These are phyloP conservation scores for Kryptolebias marmoratus DNA, from an alignment of 2,113 vertebrate species.

Conservation along the genomic window DNA sequence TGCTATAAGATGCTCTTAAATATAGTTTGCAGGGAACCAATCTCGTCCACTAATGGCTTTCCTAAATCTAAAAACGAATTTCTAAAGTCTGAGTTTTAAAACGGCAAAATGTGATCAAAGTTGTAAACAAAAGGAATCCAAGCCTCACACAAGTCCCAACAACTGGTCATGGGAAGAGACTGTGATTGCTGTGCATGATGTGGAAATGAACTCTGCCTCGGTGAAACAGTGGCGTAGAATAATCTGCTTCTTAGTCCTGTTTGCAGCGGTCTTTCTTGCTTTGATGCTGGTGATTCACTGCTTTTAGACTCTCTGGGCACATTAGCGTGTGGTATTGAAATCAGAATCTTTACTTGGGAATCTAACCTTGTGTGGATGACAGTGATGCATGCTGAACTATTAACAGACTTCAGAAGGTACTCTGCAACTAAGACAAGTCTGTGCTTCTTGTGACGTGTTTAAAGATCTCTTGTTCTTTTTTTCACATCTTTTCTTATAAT, in stretches of 20 bases:
- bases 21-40: constrained; percentile 4
- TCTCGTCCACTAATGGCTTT: not conserved
- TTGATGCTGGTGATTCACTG: constrained; percentile 45
- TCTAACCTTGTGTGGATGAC: constrained; percentile 52
- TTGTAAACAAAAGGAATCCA: not conserved
- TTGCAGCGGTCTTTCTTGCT: constrained; percentile 56
- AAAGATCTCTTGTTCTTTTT: not conserved
- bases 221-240: constrained; percentile 37
- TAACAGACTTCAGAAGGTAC: constrained; percentile 19
- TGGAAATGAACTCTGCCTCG: constrained; percentile 63
- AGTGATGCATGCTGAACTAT: constrained; percentile 44
- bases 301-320: constrained; percentile 25
- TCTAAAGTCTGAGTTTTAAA: not conserved
- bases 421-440: not conserved
- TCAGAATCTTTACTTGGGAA: constrained; percentile 19
- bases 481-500: too few species aligned
- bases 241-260: constrained; percentile 51
- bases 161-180: constrained; percentile 37
- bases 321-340: constrained; percentile 40
- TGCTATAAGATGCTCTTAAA: not conserved
- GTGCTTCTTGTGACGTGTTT: constrained; percentile 7
- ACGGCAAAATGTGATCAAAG: constrained; percentile 21
- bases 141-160: not conserved
- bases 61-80: not conserved
- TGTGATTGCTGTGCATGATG: constrained; percentile 62